These are phyloP conservation scores for Scaptomyza reducta DNA, from an alignment of 2,888 invertebrate species.

Conservation along the genomic window DNA sequence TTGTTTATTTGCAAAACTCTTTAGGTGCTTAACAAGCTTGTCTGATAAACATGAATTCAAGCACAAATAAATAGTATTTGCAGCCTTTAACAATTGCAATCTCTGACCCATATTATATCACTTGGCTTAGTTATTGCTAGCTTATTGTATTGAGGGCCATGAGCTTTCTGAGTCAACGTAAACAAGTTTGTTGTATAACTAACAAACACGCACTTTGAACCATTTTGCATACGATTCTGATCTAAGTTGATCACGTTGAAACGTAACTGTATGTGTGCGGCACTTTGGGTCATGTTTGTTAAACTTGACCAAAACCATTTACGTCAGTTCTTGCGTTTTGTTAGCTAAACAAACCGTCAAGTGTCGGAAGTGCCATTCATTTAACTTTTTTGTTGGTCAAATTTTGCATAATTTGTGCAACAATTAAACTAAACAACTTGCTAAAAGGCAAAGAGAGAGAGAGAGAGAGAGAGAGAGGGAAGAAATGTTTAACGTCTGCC, in stretches of 20 bases:
- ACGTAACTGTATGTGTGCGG: slow-evolving; percentile 23
- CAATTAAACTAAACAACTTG: slow-evolving; percentile 56
- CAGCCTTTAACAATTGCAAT: slow-evolving; percentile 27
- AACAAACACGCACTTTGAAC: slow-evolving; percentile 16
- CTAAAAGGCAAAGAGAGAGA: slow-evolving; percentile 14
- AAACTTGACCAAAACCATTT: slow-evolving; percentile 39
- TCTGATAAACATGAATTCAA: not conserved
- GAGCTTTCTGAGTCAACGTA: not conserved
- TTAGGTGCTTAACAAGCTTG: slow-evolving; percentile 15
- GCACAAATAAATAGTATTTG: slow-evolving; percentile 22
- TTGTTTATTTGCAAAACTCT: slow-evolving; percentile 37
- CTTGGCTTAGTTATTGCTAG: not conserved
- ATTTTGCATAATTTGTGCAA: slow-evolving; percentile 70
- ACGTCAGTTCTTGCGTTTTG: slow-evolving; percentile 36
- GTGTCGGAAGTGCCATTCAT: slow-evolving; percentile 65
- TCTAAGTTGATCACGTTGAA: slow-evolving; percentile 22
- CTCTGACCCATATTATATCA: slow-evolving; percentile 47
- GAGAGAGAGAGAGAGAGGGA: too few relatives aligned
- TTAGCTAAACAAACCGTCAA: slow-evolving; percentile 25
- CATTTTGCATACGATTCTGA: slow-evolving; percentile 6
- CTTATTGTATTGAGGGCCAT: slow-evolving; percentile 11
- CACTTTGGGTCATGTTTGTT: slow-evolving; percentile 18
- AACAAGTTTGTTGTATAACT: slow-evolving; percentile 27
- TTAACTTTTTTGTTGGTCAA: slow-evolving; percentile 13
- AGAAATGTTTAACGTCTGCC: slow-evolving; percentile 34